Evolutionary conservation across 2,113 vertebrate genomes (phyloP).

Genomic region (Chionis minor): DNA sequence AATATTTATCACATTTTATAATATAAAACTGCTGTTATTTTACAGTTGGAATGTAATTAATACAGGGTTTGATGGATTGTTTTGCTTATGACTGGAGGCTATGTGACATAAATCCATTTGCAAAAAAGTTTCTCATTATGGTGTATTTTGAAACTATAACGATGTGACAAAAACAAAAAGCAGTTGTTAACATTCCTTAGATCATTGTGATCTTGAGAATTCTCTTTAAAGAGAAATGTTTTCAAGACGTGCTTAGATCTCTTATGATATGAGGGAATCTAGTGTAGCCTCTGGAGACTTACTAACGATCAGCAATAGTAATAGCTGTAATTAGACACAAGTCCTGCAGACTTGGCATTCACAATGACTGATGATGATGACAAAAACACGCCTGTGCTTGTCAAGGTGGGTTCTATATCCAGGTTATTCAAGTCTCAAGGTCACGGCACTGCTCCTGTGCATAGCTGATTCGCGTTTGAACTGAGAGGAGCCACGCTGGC

Average conservation of each 20-base stretch:
- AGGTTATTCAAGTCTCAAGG: not conserved
- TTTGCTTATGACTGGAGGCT: not conserved
- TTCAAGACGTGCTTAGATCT: not conserved
- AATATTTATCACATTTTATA: not conserved
- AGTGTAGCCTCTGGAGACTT: not conserved
- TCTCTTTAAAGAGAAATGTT: not conserved
- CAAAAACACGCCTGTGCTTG: not conserved
- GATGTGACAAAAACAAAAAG: not conserved
- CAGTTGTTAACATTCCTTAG: not conserved
- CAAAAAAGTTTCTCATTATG: not conserved
- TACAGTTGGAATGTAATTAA: not conserved
- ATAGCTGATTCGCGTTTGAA: not conserved
- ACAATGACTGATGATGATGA: too few species aligned
- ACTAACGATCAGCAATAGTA: not conserved
- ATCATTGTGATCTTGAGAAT: not conserved
- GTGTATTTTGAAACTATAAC: not conserved
- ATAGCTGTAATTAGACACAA: not conserved
- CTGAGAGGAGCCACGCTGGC: not conserved
- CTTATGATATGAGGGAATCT: rapidly evolving
- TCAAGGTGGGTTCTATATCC: not conserved
- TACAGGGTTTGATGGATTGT: not conserved
- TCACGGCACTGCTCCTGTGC: not conserved
- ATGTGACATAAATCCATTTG: not conserved
- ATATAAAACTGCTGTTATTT: not conserved
- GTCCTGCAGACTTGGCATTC: not conserved